phyloP scores from a whole-genome alignment of 2,113 vertebrate genomes.

The Dolichotis patagonum region DNA sequence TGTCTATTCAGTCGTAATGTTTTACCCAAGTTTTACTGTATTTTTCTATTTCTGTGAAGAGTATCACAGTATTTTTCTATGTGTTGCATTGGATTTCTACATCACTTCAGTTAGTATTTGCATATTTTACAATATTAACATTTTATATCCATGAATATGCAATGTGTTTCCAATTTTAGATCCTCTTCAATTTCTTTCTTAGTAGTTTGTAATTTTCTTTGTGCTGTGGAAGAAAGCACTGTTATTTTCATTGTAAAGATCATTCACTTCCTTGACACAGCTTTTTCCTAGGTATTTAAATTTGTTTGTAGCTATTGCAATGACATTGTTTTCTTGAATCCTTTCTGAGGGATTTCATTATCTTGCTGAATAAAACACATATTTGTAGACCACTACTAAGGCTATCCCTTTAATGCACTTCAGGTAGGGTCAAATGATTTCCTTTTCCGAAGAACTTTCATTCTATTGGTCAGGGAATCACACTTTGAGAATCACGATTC shows the following conservation, averaged over 20 bases:
- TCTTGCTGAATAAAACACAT: not conserved
- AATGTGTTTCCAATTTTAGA: not conserved
- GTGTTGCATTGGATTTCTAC: not conserved
- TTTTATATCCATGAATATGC: not conserved
- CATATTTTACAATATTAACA: not conserved
- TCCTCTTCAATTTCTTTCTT: not conserved
- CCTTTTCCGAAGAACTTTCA: not conserved
- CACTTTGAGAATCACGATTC: not conserved
- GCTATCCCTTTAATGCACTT: not conserved
- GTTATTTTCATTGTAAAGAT: not conserved
- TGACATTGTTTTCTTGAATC: not conserved
- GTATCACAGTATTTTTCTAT: not conserved
- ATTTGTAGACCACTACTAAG: not conserved
- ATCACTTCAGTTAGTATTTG: not conserved
- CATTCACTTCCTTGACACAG: not conserved
- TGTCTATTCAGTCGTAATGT: not conserved
- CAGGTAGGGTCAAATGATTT: not conserved
- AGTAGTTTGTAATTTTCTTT: not conserved
- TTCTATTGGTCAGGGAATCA: not conserved
- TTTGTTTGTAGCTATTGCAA: not conserved
- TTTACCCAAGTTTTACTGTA: not conserved
- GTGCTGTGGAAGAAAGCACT: not conserved
- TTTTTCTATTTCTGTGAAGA: not conserved
- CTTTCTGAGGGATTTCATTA: not conserved
- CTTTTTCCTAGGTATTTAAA: not conserved